phyloP scores from a whole-genome alignment of 2,113 vertebrate species.

The Taxidea taxus region DNA sequence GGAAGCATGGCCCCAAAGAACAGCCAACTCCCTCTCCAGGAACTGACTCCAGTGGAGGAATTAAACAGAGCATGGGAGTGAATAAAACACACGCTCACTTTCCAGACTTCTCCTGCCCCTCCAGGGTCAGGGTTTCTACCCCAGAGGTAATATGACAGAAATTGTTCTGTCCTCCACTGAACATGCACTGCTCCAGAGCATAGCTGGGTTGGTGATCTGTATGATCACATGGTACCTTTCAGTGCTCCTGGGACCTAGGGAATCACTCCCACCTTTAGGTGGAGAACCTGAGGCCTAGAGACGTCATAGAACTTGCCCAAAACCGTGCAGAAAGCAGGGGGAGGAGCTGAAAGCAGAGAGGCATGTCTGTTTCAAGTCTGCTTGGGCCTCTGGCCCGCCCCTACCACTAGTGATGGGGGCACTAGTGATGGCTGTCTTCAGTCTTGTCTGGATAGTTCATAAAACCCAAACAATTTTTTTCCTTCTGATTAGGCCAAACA shows the following conservation, averaged over 20 bases:
- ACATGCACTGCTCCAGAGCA: not conserved
- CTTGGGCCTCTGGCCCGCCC: not conserved
- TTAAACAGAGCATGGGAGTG: not conserved
- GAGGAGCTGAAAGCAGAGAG: not conserved
- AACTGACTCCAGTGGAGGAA: not conserved
- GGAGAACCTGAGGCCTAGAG: not conserved
- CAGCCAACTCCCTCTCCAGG: not conserved
- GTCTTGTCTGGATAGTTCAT: not conserved
- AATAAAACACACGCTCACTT: not conserved
- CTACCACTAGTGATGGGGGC: no score
- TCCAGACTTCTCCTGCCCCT: not conserved
- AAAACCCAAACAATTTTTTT: not conserved
- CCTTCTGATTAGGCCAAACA: not conserved
- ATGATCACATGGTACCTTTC: not conserved
- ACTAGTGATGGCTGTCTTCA: not conserved
- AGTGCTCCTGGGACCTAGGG: no score
- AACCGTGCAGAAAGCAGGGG: not conserved
- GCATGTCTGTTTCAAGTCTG: no score
- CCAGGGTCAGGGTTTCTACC: not conserved
- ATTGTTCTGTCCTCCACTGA: not conserved
- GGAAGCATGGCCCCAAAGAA: not conserved
- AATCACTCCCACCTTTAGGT: not conserved
- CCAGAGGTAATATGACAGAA: constrained; percentile 22
- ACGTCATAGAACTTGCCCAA: not conserved
- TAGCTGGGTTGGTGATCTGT: not conserved